Percentiles rank a stretch among this genome's conserved stretches.
These are phyloP conservation scores for Campoletis sonorensis DNA, from an alignment of 1,140 invertebrate genomes.

Conservation along the genomic window DNA sequence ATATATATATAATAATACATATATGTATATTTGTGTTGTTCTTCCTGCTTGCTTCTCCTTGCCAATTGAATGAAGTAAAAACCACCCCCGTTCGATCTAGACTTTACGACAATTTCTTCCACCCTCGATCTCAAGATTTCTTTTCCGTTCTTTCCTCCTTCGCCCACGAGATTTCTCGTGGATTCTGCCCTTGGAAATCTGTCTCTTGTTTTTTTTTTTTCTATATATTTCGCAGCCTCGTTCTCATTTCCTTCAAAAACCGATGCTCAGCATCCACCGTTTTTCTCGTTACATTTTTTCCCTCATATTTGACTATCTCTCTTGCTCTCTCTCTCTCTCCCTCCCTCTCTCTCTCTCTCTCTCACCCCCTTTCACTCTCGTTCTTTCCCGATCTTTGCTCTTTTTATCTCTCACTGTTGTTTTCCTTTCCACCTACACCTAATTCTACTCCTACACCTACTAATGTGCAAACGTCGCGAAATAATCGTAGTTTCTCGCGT, in stretches of 20 bases:
- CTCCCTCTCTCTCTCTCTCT: not conserved
- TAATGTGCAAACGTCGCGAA: conserved; percentile 45
- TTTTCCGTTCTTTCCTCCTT: not conserved
- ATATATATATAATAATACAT: not conserved
- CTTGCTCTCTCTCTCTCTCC: not conserved
- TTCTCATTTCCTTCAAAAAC: not conserved
- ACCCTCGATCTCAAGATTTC: not conserved
- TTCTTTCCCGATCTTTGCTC: not conserved
- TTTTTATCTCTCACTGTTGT: not conserved
- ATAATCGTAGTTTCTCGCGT: conserved; percentile 48
- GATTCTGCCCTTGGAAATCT: conserved; percentile 3
- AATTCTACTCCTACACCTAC: conserved; percentile 53
- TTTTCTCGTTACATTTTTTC: not conserved
- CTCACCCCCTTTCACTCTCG: conserved; percentile 4
- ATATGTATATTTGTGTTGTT: not conserved
- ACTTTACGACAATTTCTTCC: not conserved
- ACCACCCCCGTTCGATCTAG: not conserved
- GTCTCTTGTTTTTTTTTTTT: too few relatives aligned
- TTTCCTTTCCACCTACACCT: conserved; percentile 50
- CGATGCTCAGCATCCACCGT: conserved; percentile 8
- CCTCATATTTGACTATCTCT: not conserved
- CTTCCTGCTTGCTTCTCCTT: not conserved
- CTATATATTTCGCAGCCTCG: not conserved
- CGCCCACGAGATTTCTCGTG: not conserved
- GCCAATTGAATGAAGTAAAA: not conserved